Conservation (phyloP, 2,113 vertebrate species). For the Epinephelus moara region DNA sequence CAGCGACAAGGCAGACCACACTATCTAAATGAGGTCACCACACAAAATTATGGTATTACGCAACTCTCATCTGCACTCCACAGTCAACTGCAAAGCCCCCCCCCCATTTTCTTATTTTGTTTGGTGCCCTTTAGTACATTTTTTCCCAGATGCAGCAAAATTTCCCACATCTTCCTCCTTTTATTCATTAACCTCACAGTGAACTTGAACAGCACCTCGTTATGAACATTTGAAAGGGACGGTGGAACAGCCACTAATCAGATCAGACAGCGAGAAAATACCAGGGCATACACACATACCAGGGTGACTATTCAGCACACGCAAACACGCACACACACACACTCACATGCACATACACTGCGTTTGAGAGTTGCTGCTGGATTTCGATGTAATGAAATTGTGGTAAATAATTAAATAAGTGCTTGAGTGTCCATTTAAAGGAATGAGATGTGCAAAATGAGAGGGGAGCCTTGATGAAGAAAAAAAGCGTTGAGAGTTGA, state of each 20-base stretch:
- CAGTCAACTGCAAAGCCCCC: neutral
- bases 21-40: conserved; percentile 56
- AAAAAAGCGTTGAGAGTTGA: conserved; percentile 33
- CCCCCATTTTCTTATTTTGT: conserved; percentile 11
- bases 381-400: conserved; percentile 55
- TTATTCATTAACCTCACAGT: conserved; percentile 65
- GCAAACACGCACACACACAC: neutral
- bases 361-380: conserved; percentile 35
- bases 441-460: conserved; percentile 71
- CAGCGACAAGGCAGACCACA: conserved; percentile 1
- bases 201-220: conserved; percentile 69
- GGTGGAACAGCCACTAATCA: conserved; percentile 56
- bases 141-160: conserved; percentile 58
- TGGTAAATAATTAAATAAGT: conserved; percentile 77
- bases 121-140: conserved; percentile 10
- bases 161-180: conserved; percentile 34
- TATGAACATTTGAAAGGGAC: conserved; percentile 62
- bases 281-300: conserved; percentile 25
- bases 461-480: conserved; percentile 33
- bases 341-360: neutral
- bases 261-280: conserved; percentile 63
- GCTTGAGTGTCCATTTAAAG: conserved; percentile 72
- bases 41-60: conserved; percentile 43
- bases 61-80: conserved; percentile 24
- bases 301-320: neutral